A percentile compares a stretch with the other conserved stretches of the same genome.
These are phyloP conservation scores for Macroglossus sobrinus DNA, from an alignment of 2,113 vertebrate genomes.

Conservation along the genomic window DNA sequence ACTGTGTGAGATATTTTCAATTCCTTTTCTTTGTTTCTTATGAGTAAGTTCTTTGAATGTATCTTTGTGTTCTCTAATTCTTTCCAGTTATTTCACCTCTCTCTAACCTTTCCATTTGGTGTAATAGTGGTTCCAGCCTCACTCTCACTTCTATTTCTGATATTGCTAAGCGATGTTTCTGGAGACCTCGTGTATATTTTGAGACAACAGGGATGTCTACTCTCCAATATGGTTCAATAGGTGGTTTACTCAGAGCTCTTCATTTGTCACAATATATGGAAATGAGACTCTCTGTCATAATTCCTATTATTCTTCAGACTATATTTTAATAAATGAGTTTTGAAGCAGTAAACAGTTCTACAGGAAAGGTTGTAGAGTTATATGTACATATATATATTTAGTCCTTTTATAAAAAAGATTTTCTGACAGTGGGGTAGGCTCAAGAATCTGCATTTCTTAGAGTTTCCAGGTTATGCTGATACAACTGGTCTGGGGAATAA, in stretches of 20 bases:
- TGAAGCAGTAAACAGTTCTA: background rate
- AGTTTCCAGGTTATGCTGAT: background rate
- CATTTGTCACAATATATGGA: background rate
- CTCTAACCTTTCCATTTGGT: background rate
- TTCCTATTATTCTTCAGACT: background rate
- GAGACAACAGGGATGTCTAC: background rate
- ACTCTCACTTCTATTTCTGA: background rate
- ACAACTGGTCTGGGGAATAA: background rate
- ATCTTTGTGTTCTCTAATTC: background rate
- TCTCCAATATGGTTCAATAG: background rate
- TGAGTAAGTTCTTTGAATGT: background rate
- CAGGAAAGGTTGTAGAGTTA: background rate
- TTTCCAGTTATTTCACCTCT: background rate
- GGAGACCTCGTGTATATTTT: background rate
- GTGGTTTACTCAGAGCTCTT: background rate
- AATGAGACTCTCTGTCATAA: background rate
- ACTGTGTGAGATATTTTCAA: background rate
- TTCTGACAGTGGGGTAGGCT: background rate
- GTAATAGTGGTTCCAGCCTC: background rate
- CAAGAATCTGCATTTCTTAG: background rate
- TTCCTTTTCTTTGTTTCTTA: background rate
- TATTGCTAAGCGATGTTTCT: background rate
- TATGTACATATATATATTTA: background rate
- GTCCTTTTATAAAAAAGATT: background rate
- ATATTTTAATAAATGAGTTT: constrained; percentile 15